Base-by-base conservation (phyloP, 1,140 invertebrate species). In the Cotesia chilonis region DNA sequence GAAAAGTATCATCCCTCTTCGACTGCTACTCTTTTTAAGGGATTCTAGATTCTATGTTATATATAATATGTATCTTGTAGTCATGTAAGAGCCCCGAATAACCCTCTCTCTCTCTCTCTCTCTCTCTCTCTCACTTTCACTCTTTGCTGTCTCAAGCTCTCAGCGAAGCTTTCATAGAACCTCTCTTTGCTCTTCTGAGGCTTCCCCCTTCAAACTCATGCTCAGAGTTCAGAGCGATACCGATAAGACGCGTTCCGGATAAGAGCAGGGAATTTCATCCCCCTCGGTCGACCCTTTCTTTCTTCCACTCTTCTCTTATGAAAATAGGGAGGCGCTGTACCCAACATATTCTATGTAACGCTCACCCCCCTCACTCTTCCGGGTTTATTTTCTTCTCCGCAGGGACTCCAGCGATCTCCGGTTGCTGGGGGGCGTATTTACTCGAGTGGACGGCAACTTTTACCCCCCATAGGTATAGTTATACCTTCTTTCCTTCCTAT, bases 161-260 rank as follows among this genome's bases (percentile, higher is more conserved):
- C 38, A 35, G 38, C 66, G 10, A 17, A 17, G 38, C 38, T 41
- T 41, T 64, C 61, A 38, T 64, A 36, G 2, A 37, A 37, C 1
- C 14, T 36, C 61, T 41, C 37, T 10, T 4, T 14, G 38, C 6
- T 14, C 61, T 36, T 38, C 59, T 20, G 28, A 28, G 28, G 28
- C 28, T 28, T 28, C 3, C 28, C 28, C 28, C 28, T 28, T 28
- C 28, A 28, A 28, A 28, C 28, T 28, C 28, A 28, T 28, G 28
- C 28, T 28, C 28, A 28, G 1, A 28, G 28, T 28, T 35, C 66
- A 54, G 20, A 17, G 37, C 52, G 14, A 59, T 52, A 12, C 67
- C 67, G 67, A 68, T 68, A 68, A 68, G 67, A 68, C 54, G 67
- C 51, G 28, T 68, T 54, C 67, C 67, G 52, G 67, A 68, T 20